Percentiles rank a stretch among this genome's conserved stretches.
Evolutionary conservation across 2,797 vertebrate species (phyloP).

Genomic region (Alauda arvensis): DNA sequence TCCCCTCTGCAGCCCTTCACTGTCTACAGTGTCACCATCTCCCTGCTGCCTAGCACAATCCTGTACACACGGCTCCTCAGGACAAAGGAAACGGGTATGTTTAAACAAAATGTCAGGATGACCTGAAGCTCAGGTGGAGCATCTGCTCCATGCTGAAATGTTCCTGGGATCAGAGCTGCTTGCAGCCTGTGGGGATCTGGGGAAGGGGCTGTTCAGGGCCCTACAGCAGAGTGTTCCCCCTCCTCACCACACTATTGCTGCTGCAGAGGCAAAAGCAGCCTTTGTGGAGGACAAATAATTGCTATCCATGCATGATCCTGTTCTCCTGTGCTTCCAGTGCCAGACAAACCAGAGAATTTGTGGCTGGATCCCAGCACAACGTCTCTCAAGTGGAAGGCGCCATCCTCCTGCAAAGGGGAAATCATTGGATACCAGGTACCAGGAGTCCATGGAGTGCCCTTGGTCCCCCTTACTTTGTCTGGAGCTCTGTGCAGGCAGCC

Average conservation of each 20-base stretch:
- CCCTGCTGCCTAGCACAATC: not conserved
- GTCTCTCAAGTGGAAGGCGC: not conserved
- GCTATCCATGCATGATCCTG: not conserved
- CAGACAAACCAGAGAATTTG: not conserved
- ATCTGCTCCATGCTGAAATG: not conserved
- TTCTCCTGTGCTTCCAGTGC: not conserved
- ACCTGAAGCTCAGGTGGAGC: not conserved
- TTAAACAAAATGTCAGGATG: not conserved
- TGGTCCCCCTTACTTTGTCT: not conserved
- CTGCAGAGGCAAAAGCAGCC: not conserved
- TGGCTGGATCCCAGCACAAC: fast-evolving
- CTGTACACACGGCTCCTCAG: not conserved
- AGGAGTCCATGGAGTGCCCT: fast-evolving
- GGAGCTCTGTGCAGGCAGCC: not conserved
- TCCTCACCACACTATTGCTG: not conserved
- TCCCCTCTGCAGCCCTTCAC: slow-evolving; percentile 10
- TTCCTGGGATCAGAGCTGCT: not conserved
- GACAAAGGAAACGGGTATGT: not conserved
- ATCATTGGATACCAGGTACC: slow-evolving; percentile 28
- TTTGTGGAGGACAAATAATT: not conserved
- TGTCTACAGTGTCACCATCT: not conserved
- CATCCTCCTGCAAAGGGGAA: slow-evolving; percentile 12
- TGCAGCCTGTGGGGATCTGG: too few species aligned
- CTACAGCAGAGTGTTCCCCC: not conserved
- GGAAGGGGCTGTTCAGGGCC: not conserved